phyloP scores from a whole-genome alignment of 2,113 vertebrate genomes.

The Myiozetetes cayanensis region DNA sequence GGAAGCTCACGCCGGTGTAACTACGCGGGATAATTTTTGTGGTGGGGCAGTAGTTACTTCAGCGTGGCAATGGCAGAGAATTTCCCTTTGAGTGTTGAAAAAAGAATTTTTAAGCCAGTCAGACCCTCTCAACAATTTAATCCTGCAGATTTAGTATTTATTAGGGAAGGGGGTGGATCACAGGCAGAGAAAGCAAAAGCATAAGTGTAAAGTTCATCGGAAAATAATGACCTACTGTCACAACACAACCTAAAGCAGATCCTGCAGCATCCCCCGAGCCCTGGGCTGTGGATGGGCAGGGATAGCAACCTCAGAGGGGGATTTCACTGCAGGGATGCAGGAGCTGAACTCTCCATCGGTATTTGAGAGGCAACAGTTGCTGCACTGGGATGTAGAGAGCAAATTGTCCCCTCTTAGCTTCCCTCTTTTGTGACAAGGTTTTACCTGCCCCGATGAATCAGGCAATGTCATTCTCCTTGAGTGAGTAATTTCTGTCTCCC shows the following conservation, averaged over 20 bases:
- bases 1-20: fast-evolving
- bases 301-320: background rate
- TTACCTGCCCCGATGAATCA: background rate
- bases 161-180: background rate
- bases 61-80: background rate
- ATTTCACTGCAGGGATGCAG: background rate
- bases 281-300: background rate
- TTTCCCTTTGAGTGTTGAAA: background rate
- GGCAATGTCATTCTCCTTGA: background rate
- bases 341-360: background rate
- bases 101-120: background rate
- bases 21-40: background rate
- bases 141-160: background rate
- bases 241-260: background rate
- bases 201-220: background rate
- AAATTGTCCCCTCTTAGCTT: background rate
- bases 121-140: background rate
- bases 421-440: background rate
- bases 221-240: background rate
- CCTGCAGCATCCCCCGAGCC: fast-evolving
- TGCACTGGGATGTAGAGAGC: background rate
- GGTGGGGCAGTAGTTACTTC: background rate
- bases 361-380: background rate
- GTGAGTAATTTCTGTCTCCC: background rate
- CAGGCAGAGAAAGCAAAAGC: background rate